Evolutionary conservation across 1,140 invertebrate species (phyloP).

Genomic region (Tetramorium parvispinum): DNA sequence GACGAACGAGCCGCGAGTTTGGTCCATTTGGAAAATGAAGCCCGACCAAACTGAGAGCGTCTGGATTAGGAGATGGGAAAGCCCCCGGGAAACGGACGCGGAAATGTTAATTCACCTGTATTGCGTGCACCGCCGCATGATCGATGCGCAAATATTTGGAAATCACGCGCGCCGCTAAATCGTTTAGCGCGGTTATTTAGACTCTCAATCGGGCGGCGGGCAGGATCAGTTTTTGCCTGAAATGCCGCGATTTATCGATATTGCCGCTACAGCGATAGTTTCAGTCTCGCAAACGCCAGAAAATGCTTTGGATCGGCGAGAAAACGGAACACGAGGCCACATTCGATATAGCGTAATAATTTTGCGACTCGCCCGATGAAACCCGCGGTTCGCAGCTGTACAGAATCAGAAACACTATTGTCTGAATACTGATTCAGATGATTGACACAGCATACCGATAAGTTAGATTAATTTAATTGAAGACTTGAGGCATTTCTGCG

Average conservation of each 20-base stretch:
- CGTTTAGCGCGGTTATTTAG: conserved; percentile 65
- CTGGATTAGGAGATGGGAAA: conserved; percentile 30
- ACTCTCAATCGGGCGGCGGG: conserved; percentile 2
- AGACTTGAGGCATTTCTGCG: conserved; percentile 16
- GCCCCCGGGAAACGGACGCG: conserved; percentile 38
- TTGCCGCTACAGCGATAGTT: background rate
- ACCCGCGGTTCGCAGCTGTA: background rate
- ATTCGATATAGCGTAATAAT: conserved; percentile 26
- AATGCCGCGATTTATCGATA: conserved; percentile 32
- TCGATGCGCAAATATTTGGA: conserved; percentile 72
- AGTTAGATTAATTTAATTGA: conserved; percentile 43
- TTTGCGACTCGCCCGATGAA: background rate
- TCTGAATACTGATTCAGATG: conserved; percentile 43
- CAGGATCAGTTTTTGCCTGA: background rate
- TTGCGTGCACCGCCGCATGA: conserved; percentile 52
- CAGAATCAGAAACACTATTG: background rate
- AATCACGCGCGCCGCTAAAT: conserved; percentile 71
- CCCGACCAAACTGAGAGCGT: conserved; percentile 32
- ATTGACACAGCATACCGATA: conserved; percentile 24
- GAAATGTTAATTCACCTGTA: conserved; percentile 70
- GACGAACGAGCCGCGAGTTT: conserved; percentile 55
- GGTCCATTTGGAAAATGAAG: conserved; percentile 74
- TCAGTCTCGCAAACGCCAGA: conserved; percentile 12
- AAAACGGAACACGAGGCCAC: background rate
- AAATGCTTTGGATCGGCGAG: background rate